Base-by-base conservation (phyloP, 2,113 vertebrate species). In the Tursiops truncatus region DNA sequence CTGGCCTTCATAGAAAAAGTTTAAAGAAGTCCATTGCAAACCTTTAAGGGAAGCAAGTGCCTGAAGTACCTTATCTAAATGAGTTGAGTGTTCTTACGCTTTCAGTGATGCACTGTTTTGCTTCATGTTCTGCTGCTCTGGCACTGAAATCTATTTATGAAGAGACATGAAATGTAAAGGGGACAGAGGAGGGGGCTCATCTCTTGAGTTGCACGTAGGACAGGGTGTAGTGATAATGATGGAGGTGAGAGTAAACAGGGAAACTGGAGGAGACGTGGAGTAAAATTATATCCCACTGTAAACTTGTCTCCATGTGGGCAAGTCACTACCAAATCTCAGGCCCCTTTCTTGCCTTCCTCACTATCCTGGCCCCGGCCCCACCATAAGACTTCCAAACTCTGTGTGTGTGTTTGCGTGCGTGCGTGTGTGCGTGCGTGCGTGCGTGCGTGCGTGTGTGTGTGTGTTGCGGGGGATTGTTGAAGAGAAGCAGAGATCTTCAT, bases 241-340 rank as follows among this genome's bases (percentile, higher is more conserved):
- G 65, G 36, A 74, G 31, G 14, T 8, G 1, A 90, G 11, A 13
- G 50, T 7, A 33, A 79, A 6, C 0, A 12, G 0, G 41, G 79
- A 67, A 62, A 68, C 4, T 15, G 14, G 47, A 68, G 65, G 76
- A 28, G 36, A 6, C 8, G 5, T 0, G 4, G 0, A 44, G 47
- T 23, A 17, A n/a, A 68, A 28, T 13, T 31, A 21, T 5, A 13
- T 25, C 36, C 53, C 56, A 7, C 0, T 9, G 53, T 50, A 28
- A 71, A 21, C 15, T 2, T 13, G 14, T 26, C 28, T 76, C 62
- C 31, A 1, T 1, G 12, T 1, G 60, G 47, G 17, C n/a, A 65
- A 8, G 14, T 8, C n/a, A 33, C 20, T 2, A 8, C 58, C 20
- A 3, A 44, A 33, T 20, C 60, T 41, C 41, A n/a, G 89, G 25